Percentiles rank a stretch among this genome's conserved stretches.
Conservation (phyloP, 2,113 vertebrate species). For the Orientallactaga bullata region DNA sequence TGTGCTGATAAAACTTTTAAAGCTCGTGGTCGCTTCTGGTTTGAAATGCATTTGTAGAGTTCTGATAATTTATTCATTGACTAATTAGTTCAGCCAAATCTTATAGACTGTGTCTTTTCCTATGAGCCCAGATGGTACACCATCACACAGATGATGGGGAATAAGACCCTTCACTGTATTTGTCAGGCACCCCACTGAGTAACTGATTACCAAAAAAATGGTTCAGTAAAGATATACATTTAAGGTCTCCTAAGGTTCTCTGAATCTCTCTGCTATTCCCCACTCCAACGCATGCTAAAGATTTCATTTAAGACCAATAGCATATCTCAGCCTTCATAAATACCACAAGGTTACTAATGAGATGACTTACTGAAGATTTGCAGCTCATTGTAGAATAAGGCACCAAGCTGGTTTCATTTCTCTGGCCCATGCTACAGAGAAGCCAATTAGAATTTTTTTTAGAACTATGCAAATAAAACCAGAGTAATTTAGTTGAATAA, state of each 20-base stretch:
- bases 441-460: conserved; percentile 32
- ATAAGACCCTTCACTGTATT: conserved; percentile 63
- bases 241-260: conserved; percentile 56
- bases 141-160: conserved; percentile 62
- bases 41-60: conserved; percentile 23
- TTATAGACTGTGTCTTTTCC: conserved; percentile 47
- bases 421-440: background rate
- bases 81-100: conserved; percentile 73
- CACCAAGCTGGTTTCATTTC: conserved; percentile 20
- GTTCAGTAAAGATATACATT: conserved; percentile 64
- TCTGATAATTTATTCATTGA: conserved; percentile 75
- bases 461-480: background rate
- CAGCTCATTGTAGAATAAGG: background rate
- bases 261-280: background rate
- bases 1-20: conserved; percentile 49
- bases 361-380: conserved; percentile 58
- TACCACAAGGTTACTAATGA: conserved; percentile 67
- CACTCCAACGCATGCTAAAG: conserved; percentile 27
- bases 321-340: conserved; percentile 68
- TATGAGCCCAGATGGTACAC: conserved; percentile 64
- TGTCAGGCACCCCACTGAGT: conserved; percentile 59
- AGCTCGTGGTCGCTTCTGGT: conserved; percentile 58
- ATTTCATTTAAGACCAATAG: conserved; percentile 71
- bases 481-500: conserved; percentile 32
- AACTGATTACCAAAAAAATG: conserved; percentile 66